Evolutionary conservation across 2,888 invertebrate species (phyloP).

Genomic region (Nomada ferruginata): DNA sequence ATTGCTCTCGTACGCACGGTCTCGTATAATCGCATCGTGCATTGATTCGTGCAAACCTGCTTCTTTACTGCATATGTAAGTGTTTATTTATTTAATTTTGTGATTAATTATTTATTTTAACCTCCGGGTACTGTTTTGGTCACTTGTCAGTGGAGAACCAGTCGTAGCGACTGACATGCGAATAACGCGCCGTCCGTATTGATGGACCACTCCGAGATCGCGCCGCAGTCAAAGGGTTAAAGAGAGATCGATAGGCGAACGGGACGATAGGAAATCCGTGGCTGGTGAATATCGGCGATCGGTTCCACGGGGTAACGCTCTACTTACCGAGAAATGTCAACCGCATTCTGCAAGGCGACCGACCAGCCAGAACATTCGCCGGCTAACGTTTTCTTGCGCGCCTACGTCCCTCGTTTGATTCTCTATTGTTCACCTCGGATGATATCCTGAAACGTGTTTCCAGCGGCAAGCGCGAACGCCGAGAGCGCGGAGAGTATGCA

Average conservation of each 20-base stretch:
- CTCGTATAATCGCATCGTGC: too few species aligned
- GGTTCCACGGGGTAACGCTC: conserved; percentile 67
- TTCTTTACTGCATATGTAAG: too few species aligned
- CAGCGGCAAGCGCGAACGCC: conserved; percentile 28
- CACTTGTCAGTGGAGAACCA: too few species aligned
- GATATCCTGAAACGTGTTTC: conserved; percentile 63
- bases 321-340: conserved; percentile 75
- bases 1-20: too few species aligned
- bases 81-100: too few species aligned
- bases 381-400: conserved; percentile 56
- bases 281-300: conserved; percentile 51
- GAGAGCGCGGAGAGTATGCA: conserved; percentile 45
- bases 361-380: conserved; percentile 62
- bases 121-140: too few species aligned
- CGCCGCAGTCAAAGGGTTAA: too few species aligned
- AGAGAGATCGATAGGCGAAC: conserved; percentile 4
- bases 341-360: conserved; percentile 66
- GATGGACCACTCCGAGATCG: too few species aligned
- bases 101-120: too few species aligned
- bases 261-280: conserved; percentile 18
- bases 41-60: too few species aligned
- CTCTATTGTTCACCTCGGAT: conserved; percentile 65
- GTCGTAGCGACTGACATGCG: too few species aligned
- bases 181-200: too few species aligned
- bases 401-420: conserved; percentile 66